A percentile compares a stretch with the other conserved stretches of the same genome.
These are phyloP conservation scores for Solea senegalensis DNA, from an alignment of 2,113 vertebrate species.

Conservation along the genomic window DNA sequence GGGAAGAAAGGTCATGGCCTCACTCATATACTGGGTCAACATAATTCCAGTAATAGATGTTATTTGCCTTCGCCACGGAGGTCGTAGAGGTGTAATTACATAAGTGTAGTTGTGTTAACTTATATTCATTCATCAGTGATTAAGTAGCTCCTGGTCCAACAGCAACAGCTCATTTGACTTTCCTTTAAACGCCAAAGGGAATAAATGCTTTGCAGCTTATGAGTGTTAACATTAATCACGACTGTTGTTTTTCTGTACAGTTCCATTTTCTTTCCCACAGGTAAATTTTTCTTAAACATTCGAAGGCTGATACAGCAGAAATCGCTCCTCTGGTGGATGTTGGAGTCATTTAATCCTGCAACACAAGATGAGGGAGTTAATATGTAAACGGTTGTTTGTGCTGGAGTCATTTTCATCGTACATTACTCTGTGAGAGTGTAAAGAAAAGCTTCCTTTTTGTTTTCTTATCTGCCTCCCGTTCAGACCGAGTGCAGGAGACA, in stretches of 20 bases:
- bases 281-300: conserved; percentile 24
- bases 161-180: conserved; percentile 70
- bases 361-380: conserved; percentile 16
- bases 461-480: conserved; percentile 44
- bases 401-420: conserved; percentile 21
- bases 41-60: conserved; percentile 76
- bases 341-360: conserved; percentile 25
- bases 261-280: conserved; percentile 10
- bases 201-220: conserved; percentile 48
- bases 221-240: conserved; percentile 50
- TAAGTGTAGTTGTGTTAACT: conserved; percentile 63
- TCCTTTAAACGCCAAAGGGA: conserved; percentile 62
- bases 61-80: conserved; percentile 67
- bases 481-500: conserved; percentile 47
- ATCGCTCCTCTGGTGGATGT: conserved; percentile 14
- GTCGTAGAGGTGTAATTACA: conserved; percentile 66
- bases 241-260: conserved; percentile 26
- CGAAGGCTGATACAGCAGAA: neutral
- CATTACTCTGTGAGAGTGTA: conserved; percentile 14
- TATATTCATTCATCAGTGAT: conserved; percentile 77
- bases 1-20: conserved; percentile 43
- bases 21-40: conserved; percentile 64
- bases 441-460: conserved; percentile 43
- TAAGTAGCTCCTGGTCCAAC: conserved; percentile 64
- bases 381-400: conserved; percentile 26